phyloP scores from a whole-genome alignment of 2,797 vertebrate genomes.

The Phoxinus dragarum region DNA sequence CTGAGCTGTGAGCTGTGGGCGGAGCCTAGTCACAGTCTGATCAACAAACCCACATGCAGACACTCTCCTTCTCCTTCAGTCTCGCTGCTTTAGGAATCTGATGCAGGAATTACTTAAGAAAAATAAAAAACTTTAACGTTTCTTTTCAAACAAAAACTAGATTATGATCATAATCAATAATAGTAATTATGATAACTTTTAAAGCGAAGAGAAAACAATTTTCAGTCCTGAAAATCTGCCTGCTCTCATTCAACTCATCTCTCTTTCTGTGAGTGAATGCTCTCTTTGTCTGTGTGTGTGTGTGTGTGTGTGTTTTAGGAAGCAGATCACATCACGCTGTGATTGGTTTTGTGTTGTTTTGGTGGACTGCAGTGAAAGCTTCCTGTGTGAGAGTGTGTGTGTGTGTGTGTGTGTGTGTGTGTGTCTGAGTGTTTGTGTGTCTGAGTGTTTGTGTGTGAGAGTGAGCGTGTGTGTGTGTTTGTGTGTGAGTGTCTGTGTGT shows the following conservation, averaged over 20 bases:
- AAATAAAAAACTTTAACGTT: neutral
- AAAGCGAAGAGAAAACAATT: neutral
- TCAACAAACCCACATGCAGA: constrained; percentile 43
- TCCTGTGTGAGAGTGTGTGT: constrained; percentile 27
- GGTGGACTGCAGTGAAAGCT: constrained; percentile 14
- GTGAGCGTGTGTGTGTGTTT: neutral
- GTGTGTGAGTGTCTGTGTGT: neutral
- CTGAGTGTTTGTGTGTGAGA: constrained; percentile 9
- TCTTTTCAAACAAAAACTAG: neutral
- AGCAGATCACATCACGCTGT: constrained; percentile 34
- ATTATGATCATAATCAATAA: neutral
- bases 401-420: constrained; percentile 3
- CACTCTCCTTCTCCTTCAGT: neutral
- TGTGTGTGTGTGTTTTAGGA: neutral
- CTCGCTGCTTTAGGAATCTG: neutral
- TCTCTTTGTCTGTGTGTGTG: constrained; percentile 27
- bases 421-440: neutral
- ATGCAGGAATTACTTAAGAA: neutral
- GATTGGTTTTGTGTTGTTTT: constrained; percentile 29
- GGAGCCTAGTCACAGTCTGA: constrained; percentile 12
- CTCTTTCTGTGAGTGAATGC: constrained; percentile 16
- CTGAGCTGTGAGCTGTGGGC: neutral
- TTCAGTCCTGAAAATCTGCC: neutral
- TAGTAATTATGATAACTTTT: neutral
- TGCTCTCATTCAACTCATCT: constrained; percentile 13